Evolutionary conservation across 2,797 vertebrate species (phyloP).

Genomic region (Dendrocincla tyrannina): DNA sequence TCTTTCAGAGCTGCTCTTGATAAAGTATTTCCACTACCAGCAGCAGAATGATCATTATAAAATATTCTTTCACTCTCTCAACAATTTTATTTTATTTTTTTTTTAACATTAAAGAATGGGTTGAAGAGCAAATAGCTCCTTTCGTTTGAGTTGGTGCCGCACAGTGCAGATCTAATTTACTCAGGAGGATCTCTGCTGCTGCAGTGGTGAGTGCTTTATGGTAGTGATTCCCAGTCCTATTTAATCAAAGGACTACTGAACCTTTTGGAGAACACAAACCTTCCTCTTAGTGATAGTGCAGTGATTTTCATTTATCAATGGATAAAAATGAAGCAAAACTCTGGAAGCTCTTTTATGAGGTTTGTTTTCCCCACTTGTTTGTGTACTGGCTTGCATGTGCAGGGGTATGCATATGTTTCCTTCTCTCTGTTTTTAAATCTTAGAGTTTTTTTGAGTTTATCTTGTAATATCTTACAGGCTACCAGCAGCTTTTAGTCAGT

Average conservation of each 20-base stretch:
- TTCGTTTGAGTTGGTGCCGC: neutral
- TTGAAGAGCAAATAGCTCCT: slow-evolving; percentile 23
- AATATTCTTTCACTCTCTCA: neutral
- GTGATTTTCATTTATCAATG: neutral
- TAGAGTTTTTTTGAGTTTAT: neutral
- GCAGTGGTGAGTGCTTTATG: neutral
- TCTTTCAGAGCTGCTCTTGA: neutral
- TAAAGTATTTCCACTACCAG: neutral
- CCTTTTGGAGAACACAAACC: neutral
- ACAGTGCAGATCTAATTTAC: neutral
- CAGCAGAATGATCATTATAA: neutral
- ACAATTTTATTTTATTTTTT: neutral
- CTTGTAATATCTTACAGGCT: neutral
- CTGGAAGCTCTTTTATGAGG: neutral
- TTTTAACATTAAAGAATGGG: neutral
- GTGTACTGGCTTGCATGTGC: neutral
- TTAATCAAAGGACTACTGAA: neutral
- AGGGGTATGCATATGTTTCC: neutral
- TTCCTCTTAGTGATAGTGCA: neutral
- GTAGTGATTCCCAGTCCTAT: neutral
- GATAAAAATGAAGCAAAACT: neutral
- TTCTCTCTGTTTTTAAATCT: neutral
- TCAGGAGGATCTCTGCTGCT: neutral
- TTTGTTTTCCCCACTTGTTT: neutral
- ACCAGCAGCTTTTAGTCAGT: neutral